A percentile compares a stretch with the other conserved stretches of the same genome.
phyloP scores from a whole-genome alignment of 1,140 invertebrate genomes.

The Trichonephila clavata region DNA sequence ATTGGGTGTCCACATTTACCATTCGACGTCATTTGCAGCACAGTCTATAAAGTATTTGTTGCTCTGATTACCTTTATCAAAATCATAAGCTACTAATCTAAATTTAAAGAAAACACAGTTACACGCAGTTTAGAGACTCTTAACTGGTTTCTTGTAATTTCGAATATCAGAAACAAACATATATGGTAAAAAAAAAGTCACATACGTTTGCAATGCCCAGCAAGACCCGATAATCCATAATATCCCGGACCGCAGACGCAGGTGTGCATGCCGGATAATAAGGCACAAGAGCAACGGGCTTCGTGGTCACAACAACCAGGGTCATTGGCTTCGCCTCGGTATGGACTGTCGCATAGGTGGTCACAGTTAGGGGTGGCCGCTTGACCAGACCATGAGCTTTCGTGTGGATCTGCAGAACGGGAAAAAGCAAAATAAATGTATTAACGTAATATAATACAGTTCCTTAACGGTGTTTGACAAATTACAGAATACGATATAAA shows the following conservation, averaged over 20 bases:
- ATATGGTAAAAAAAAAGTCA: background rate
- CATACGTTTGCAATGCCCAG: constrained; percentile 61
- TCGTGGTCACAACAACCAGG: constrained; percentile 70
- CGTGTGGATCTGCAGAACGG: constrained; percentile 60
- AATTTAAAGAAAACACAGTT: no score
- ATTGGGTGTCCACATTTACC: no score
- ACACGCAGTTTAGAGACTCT: no score
- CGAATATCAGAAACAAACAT: background rate
- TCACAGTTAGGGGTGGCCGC: constrained; percentile 33
- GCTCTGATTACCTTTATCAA: no score
- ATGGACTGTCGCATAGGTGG: constrained; percentile 71
- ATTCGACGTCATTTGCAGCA: no score
- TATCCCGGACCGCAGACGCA: constrained; percentile 72
- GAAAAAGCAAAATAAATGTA: background rate
- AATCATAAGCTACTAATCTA: no score
- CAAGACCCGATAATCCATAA: constrained; percentile 53
- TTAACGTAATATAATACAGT: no score
- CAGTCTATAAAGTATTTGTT: no score
- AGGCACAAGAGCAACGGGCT: constrained; percentile 67
- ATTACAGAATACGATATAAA: no score
- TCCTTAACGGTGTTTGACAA: no score
- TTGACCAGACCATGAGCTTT: constrained; percentile 54
- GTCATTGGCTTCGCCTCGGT: constrained; percentile 58
- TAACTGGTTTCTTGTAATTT: no score
- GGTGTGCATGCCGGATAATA: constrained; percentile 43